Evolutionary conservation across 2,797 vertebrate genomes (phyloP).

Genomic region (Sebastes diaconus): DNA sequence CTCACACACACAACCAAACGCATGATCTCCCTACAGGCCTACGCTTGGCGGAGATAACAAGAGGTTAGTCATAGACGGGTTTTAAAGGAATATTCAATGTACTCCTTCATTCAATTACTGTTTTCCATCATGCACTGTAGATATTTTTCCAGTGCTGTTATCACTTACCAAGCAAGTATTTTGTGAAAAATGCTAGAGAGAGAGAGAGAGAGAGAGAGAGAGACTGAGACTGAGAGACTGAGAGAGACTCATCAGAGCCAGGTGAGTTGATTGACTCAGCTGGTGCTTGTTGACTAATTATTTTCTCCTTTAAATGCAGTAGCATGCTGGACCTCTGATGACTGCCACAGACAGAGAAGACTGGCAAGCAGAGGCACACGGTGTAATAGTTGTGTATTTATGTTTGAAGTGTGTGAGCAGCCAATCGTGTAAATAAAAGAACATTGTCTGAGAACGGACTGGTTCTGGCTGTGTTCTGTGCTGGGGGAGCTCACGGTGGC

Average conservation of each 20-base stretch:
- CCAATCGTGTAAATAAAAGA: not conserved
- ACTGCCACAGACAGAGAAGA: not conserved
- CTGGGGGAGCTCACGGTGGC: not conserved
- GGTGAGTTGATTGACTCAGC: not conserved
- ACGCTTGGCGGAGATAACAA: not conserved
- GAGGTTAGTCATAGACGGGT: not conserved
- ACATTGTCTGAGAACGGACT: not conserved
- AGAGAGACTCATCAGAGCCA: not conserved
- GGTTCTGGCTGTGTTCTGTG: not conserved
- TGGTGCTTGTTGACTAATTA: not conserved
- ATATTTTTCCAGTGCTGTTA: not conserved
- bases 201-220: not conserved
- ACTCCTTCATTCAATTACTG: not conserved
- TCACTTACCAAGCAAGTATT: not conserved
- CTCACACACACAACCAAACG: too few relatives aligned
- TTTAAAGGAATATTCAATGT: not conserved
- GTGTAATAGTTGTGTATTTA: not conserved
- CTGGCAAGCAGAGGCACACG: not conserved
- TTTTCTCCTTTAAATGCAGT: not conserved
- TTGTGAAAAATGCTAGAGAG: not conserved
- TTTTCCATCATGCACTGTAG: not conserved
- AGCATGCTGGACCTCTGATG: accelerated
- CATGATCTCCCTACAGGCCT: too few relatives aligned
- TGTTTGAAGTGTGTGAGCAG: not conserved
- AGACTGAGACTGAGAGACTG: not conserved